These are phyloP conservation scores for Alosa sapidissima DNA, from an alignment of 2,797 vertebrate genomes.

Conservation along the genomic window DNA sequence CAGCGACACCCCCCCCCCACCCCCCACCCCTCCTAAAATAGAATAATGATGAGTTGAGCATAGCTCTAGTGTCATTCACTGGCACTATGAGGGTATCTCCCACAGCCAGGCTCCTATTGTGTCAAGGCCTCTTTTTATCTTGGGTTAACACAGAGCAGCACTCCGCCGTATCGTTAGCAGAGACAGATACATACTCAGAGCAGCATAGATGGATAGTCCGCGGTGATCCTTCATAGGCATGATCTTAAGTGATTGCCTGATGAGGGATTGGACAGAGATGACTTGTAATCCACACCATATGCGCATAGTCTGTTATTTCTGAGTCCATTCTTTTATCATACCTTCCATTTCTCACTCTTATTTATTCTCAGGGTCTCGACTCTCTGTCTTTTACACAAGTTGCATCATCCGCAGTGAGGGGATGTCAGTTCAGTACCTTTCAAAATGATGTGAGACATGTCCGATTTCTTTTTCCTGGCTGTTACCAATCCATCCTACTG, in stretches of 20 bases:
- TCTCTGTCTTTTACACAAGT: not conserved
- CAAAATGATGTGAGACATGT: slow-evolving; percentile 15
- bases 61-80: not conserved
- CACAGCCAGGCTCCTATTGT: not conserved
- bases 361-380: no score
- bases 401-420: not conserved
- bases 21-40: not conserved
- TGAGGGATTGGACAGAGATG: not conserved
- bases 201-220: not conserved
- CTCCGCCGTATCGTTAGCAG: not conserved
- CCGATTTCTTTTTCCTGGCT: not conserved
- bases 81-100: not conserved
- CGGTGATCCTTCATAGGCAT: not conserved
- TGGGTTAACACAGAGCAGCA: not conserved
- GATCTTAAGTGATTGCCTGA: slow-evolving; percentile 17
- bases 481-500: slow-evolving; percentile 35
- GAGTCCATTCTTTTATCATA: not conserved
- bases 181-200: not conserved
- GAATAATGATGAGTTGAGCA: not conserved
- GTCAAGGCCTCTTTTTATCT: not conserved
- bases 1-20: not conserved
- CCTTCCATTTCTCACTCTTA: no score
- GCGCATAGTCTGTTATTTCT: not conserved
- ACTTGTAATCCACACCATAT: not conserved
- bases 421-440: slow-evolving; percentile 15